A percentile compares a stretch with the other conserved stretches of the same genome.
Evolutionary conservation across 2,888 invertebrate species (phyloP).

Genomic region (Temnothorax unifasciatus): DNA sequence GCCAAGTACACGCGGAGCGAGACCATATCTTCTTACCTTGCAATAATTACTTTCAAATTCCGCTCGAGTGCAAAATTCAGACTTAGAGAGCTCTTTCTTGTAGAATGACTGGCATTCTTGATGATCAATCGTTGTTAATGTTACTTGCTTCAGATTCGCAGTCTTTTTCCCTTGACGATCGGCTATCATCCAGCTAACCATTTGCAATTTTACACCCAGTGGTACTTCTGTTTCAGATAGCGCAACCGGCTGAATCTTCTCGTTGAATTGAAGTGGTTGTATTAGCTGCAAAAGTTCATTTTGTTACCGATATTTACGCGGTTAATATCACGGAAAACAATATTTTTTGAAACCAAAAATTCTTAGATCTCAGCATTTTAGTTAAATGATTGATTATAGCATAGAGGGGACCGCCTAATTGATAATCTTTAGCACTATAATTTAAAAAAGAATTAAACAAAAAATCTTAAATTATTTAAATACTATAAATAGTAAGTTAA

Average conservation of each 20-base stretch:
- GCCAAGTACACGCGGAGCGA: too few relatives aligned
- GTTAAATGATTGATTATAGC: neutral
- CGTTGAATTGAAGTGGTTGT: neutral
- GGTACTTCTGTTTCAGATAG: conserved; percentile 15
- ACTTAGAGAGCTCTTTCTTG: neutral
- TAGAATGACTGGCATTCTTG: conserved; percentile 16
- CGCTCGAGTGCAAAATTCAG: conserved; percentile 25
- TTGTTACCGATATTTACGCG: neutral
- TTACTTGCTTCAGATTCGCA: conserved; percentile 7
- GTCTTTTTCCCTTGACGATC: neutral
- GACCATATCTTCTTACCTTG: conserved; percentile 35
- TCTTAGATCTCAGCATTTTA: neutral
- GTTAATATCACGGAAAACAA: neutral
- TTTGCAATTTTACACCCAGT: neutral
- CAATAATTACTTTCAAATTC: neutral
- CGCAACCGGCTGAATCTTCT: neutral
- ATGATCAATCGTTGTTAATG: neutral
- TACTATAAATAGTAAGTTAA: neutral
- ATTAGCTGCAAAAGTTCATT: neutral
- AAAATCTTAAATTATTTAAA: neutral
- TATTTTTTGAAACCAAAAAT: neutral
- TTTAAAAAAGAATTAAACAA: neutral
- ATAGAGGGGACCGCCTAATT: neutral
- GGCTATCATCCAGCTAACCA: conserved; percentile 30
- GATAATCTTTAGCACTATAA: neutral